Percentiles rank a stretch among this genome's conserved stretches.
These are phyloP conservation scores for Galeopterus variegatus DNA, from an alignment of 2,113 vertebrate species.

Conservation along the genomic window DNA sequence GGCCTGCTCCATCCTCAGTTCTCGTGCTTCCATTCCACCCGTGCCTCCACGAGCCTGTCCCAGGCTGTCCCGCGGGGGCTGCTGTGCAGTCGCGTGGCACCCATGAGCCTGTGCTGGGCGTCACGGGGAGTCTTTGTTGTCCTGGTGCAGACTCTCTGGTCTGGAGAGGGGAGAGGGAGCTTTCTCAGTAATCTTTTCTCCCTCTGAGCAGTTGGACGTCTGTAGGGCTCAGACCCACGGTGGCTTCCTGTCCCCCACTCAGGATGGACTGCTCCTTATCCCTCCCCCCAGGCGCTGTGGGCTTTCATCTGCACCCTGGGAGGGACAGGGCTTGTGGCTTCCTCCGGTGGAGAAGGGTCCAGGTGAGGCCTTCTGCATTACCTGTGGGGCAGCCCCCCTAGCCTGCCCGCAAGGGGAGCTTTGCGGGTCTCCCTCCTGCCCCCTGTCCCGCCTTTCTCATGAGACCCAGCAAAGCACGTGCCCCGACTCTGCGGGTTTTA, in stretches of 20 bases:
- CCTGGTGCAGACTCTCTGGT: neutral
- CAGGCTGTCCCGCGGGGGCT: rapidly evolving
- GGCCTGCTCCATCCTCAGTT: neutral
- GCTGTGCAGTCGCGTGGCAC: rapidly evolving
- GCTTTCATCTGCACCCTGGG: neutral
- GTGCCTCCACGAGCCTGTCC: rapidly evolving
- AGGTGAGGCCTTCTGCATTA: neutral
- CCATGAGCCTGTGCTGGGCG: neutral
- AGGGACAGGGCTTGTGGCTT: too few species aligned
- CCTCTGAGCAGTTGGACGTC: neutral
- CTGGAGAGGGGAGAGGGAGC: neutral
- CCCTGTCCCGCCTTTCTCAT: neutral
- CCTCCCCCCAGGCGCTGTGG: rapidly evolving
- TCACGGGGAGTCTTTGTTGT: neutral
- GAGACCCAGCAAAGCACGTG: neutral
- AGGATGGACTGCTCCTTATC: neutral
- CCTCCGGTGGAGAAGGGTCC: neutral
- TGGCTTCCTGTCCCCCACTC: too few species aligned
- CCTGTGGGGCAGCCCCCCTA: too few species aligned
- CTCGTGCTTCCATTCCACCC: neutral
- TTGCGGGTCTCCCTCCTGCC: neutral
- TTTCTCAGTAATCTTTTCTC: neutral
- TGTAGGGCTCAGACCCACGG: neutral
- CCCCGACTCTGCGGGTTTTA: neutral
- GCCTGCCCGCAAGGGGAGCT: rapidly evolving